Evolutionary conservation across 2,888 invertebrate species (phyloP), one percentile per base, ranked within the genome.

Genomic region (Drosophila imparisetae): DNA sequence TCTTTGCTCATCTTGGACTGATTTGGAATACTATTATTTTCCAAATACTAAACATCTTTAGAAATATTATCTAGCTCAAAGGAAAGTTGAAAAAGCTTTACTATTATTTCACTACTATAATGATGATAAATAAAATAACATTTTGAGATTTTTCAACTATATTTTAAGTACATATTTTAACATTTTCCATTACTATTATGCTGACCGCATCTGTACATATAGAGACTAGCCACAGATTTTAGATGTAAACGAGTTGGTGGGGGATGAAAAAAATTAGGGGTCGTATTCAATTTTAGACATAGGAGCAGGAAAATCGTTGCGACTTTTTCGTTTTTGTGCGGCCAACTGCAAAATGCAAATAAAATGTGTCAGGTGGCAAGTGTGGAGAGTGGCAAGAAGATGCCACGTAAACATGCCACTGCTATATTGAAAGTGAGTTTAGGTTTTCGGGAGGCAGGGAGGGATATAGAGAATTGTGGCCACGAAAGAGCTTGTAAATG

Each of bases 211-310:
- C 15, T 45, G 45, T 45, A 24, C 2, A 45, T 45, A 15, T 45
- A 45, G 57, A 63, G 57, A 54, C 66, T 65, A 72, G 80, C 77
- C 87, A 84, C 89, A 81, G 89, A 83, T 86, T 89, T 83, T 60
- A 60, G 18, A 4, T 69, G 53, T 62, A 45, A 58, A 61, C 38
- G 45, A 8, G 2, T 27, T 38, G 7, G 1, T 6, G 2, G 5
- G 2, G n/a, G 30, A 11, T 2, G 7, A 30, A 49, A 40, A 24
- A 49, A 27, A n/a, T 48, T 27, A 55, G 30, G 36, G 11, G 13
- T 10, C 42, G 36, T 36, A 18, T 13, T 2, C 30, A 15, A 42
- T 54, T 50, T n/a, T 10, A 3, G 10, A 2, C 34, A 50, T 4
- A 18, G 10, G 13, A n/a, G 15, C 45, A 8, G 29, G 29, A 38